Conservation (phyloP, 2,113 vertebrate species). For the Dascyllus trimaculatus region DNA sequence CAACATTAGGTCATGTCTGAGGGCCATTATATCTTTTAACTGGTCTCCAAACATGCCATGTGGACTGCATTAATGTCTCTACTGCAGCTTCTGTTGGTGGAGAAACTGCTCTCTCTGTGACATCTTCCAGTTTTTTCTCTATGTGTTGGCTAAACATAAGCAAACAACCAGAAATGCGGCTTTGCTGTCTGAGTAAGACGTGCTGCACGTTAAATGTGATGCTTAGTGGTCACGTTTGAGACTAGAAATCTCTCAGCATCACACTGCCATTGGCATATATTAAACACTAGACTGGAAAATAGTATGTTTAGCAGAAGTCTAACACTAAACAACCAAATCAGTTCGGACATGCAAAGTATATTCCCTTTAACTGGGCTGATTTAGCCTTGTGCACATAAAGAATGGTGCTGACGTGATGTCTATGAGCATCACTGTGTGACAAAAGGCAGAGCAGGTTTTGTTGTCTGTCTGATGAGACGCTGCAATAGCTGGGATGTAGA, state of each 20-base stretch:
- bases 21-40: neutral
- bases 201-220: constrained; percentile 2
- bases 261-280: too few species aligned
- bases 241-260: neutral
- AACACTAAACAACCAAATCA: neutral
- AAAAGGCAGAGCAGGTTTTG: constrained; percentile 6
- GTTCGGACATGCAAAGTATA: neutral
- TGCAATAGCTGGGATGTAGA: constrained; percentile 10
- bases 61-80: neutral
- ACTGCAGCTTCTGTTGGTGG: neutral
- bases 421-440: neutral
- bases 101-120: neutral
- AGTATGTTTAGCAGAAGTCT: neutral
- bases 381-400: neutral
- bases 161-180: neutral
- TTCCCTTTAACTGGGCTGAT: neutral
- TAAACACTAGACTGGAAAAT: constrained; percentile 13
- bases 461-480: neutral
- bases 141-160: neutral
- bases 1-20: neutral
- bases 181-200: neutral
- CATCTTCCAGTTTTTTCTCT: too few species aligned
- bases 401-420: constrained; percentile 19
- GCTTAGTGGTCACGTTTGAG: constrained; percentile 1
- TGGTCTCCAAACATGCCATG: neutral